Evolutionary conservation across 92 coral and sea anemone species (phyloP).

Genomic region (Zoanthus solanderi): DNA sequence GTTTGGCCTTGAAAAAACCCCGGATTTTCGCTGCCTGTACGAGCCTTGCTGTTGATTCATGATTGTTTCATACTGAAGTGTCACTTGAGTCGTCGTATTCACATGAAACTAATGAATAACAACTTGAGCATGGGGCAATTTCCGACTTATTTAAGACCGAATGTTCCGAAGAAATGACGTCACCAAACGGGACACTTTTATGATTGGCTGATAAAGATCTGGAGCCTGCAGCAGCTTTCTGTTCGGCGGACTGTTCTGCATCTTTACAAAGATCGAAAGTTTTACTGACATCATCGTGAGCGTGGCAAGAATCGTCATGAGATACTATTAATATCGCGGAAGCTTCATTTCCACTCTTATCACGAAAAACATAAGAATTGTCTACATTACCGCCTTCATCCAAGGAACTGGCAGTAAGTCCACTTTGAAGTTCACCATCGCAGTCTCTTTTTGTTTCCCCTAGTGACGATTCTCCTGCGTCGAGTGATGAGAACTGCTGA

Average conservation of each 20-base stretch:
- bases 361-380: background rate
- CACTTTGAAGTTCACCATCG: background rate
- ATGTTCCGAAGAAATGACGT: background rate
- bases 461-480: background rate
- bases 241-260: background rate
- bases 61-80: slow-evolving; percentile 43
- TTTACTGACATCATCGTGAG: background rate
- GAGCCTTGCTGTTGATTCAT: background rate
- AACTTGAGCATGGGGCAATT: background rate
- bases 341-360: background rate
- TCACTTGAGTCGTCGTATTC: slow-evolving; percentile 74
- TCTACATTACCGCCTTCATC: background rate
- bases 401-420: background rate
- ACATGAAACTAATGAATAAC: slow-evolving; percentile 58
- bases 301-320: background rate
- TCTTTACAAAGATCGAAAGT: background rate
- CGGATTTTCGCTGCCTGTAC: too few species aligned
- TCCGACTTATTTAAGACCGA: background rate
- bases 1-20: too few species aligned
- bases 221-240: background rate
- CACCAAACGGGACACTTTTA: background rate
- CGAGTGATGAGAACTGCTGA: background rate
- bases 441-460: background rate
- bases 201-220: background rate
- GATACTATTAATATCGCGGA: background rate